Conservation (phyloP, 1,140 invertebrate genomes). For the Neodiprion fabricii region DNA sequence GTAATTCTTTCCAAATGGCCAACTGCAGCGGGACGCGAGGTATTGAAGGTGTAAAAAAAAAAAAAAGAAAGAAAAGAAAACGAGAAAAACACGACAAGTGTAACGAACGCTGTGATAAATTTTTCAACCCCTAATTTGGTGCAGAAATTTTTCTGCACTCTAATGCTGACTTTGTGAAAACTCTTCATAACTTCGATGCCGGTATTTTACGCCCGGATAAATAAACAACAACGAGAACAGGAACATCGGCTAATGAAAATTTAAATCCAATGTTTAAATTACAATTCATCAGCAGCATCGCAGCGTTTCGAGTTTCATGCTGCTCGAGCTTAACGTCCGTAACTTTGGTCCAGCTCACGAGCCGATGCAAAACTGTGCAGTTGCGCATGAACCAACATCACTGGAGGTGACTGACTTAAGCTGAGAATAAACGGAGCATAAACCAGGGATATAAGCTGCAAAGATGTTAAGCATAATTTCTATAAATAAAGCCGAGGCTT, state of each 20-base stretch:
- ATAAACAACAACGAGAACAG: too few relatives aligned
- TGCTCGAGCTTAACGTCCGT: background rate
- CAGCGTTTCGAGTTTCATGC: background rate
- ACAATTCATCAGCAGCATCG: background rate
- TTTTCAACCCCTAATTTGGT: too few relatives aligned
- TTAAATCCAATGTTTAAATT: slow-evolving; percentile 1
- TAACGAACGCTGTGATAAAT: too few relatives aligned
- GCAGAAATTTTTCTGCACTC: too few relatives aligned
- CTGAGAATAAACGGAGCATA: background rate
- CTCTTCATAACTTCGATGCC: too few relatives aligned
- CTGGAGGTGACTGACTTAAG: background rate
- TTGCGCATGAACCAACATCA: background rate
- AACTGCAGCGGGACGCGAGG: too few relatives aligned
- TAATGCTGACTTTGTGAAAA: too few relatives aligned
- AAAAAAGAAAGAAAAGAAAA: too few relatives aligned
- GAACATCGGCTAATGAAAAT: background rate
- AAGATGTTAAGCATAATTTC: slow-evolving; percentile 3
- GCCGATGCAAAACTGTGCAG: background rate
- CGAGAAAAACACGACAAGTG: too few relatives aligned
- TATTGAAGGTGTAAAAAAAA: too few relatives aligned
- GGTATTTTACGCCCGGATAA: too few relatives aligned
- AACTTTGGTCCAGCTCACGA: background rate
- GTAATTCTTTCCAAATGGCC: too few relatives aligned
- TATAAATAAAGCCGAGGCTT: background rate
- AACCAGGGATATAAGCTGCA: background rate